Conservation (phyloP, 1,140 invertebrate species). For the Drosophila serrata region DNA sequence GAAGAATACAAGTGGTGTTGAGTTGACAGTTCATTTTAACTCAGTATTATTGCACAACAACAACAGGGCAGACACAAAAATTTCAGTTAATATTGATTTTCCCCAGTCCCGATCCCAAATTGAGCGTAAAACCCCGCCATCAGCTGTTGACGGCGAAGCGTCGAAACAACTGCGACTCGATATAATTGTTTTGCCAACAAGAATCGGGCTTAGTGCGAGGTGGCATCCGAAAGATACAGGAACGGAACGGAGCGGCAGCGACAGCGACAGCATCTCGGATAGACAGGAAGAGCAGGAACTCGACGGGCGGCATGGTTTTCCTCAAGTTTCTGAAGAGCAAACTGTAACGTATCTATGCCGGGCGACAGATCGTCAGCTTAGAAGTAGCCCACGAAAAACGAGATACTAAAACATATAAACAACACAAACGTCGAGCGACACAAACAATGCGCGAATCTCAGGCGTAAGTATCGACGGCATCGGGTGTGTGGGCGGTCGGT, state of each 20-base stretch:
- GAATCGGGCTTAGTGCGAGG: slow-evolving; percentile 61
- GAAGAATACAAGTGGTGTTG: neutral
- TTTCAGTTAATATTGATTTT: slow-evolving; percentile 60
- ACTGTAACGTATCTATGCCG: slow-evolving; percentile 62
- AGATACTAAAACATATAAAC: neutral
- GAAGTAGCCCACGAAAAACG: slow-evolving; percentile 11
- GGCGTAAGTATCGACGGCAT: slow-evolving; percentile 60
- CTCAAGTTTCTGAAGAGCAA: slow-evolving; percentile 52
- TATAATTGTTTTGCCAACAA: slow-evolving; percentile 67
- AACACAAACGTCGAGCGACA: slow-evolving; percentile 11
- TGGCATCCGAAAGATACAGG: slow-evolving; percentile 54
- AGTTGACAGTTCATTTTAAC: slow-evolving; percentile 28
- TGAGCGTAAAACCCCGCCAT: slow-evolving; percentile 43
- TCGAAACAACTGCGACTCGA: slow-evolving; percentile 31
- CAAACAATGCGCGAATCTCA: slow-evolving; percentile 62
- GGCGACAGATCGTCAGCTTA: slow-evolving; percentile 16
- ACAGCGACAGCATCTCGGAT: slow-evolving; percentile 6
- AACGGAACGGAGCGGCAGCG: slow-evolving; percentile 28
- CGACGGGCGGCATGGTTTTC: slow-evolving; percentile 40
- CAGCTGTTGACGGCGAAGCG: slow-evolving; percentile 42
- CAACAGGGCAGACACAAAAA: slow-evolving; percentile 28
- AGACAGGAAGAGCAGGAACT: slow-evolving; percentile 4
- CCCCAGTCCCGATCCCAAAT: slow-evolving; percentile 40
- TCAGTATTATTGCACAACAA: slow-evolving; percentile 24
- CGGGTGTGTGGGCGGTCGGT: slow-evolving; percentile 19